Conservation (phyloP, 2,113 vertebrate species). For the Pao palembangensis region DNA sequence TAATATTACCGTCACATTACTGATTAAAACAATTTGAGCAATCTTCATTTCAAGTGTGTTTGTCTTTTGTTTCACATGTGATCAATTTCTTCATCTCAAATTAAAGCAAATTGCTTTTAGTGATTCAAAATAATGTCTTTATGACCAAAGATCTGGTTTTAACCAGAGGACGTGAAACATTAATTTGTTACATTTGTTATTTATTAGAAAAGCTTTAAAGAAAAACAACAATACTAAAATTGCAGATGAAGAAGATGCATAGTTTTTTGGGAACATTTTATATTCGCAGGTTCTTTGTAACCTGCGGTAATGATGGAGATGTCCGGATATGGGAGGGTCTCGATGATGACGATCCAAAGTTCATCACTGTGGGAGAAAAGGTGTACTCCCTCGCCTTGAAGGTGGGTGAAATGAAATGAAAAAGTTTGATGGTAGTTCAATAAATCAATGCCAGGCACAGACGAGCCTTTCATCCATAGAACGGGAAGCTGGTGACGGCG, state of each 20-base stretch:
- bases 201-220: not conserved
- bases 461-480: slow-evolving; percentile 62
- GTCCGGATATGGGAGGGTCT: slow-evolving; percentile 93
- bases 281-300: slow-evolving; percentile 83
- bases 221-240: not conserved
- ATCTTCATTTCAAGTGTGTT: no score
- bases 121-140: no score
- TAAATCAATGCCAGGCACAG: no score
- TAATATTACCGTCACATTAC: no score
- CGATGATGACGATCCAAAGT: slow-evolving; percentile 94
- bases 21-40: no score
- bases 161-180: no score
- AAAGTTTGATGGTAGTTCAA: no score
- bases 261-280: no score
- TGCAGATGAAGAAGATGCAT: not conserved
- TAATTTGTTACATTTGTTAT: not conserved
- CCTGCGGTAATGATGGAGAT: slow-evolving; percentile 93
- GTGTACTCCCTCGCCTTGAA: slow-evolving; percentile 87
- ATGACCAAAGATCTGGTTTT: no score
- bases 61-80: no score
- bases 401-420: slow-evolving; percentile 63
- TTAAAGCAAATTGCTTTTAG: no score
- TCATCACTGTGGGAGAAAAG: slow-evolving; percentile 93
- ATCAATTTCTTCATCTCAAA: no score
- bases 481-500: slow-evolving; percentile 85